A percentile compares a stretch with the other conserved stretches of the same genome.
phyloP scores from a whole-genome alignment of 2,888 invertebrate genomes.

The Tolmerus cingulatus region DNA sequence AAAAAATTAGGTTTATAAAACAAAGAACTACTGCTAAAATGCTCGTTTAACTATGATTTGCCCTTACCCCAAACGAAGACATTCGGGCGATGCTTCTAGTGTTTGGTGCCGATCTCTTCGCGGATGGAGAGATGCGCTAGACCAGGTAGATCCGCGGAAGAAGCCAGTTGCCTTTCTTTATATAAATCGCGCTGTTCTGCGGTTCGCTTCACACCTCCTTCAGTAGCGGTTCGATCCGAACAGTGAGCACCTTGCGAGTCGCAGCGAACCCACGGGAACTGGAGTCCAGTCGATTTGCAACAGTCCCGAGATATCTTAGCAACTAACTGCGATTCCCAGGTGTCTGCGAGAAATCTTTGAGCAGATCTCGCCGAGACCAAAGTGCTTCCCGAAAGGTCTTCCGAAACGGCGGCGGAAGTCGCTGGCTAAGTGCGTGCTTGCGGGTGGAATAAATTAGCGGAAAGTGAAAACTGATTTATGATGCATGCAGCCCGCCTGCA shows the following conservation, averaged over 20 bases:
- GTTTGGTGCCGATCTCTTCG: neutral
- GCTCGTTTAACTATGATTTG: neutral
- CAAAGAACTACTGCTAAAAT: neutral
- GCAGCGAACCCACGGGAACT: neutral
- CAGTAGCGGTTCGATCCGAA: constrained; percentile 36
- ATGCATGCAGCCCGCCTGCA: constrained; percentile 8
- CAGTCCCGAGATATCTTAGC: neutral
- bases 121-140: neutral
- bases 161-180: constrained; percentile 42
- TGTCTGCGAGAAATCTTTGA: neutral
- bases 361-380: neutral
- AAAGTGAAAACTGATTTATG: constrained; percentile 42
- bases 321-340: neutral
- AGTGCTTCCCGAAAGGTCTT: neutral
- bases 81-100: neutral
- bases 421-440: neutral
- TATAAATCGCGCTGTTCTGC: constrained; percentile 50
- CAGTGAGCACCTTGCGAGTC: neutral
- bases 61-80: neutral
- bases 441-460: constrained; percentile 38
- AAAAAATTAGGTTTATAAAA: too few relatives aligned
- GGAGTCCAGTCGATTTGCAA: neutral
- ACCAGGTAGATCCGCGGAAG: constrained; percentile 18
- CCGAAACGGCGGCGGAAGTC: neutral
- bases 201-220: constrained; percentile 50